Evolutionary conservation across 2,888 invertebrate genomes (phyloP).

Genomic region (Marasmarcha lunaedactyla): DNA sequence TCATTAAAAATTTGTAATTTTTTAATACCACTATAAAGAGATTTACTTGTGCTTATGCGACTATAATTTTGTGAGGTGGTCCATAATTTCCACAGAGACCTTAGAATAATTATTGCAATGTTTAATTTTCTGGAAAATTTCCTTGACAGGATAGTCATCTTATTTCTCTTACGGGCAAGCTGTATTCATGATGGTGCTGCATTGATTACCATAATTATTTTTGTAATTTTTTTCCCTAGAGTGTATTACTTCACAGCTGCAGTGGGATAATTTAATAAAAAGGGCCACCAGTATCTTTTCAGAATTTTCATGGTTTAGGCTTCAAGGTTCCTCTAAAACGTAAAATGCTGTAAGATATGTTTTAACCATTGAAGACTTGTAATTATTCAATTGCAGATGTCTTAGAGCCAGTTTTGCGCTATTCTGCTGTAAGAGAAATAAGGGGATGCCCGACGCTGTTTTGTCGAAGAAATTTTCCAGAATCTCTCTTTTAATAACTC

Average conservation of each 20-base stretch:
- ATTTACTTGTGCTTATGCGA: too few relatives aligned
- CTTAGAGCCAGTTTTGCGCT: constrained; percentile 34
- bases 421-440: constrained; percentile 59
- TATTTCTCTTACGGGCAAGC: constrained; percentile 56
- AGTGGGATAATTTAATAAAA: constrained; percentile 64
- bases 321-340: constrained; percentile 9
- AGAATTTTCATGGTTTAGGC: constrained; percentile 23
- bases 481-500: constrained; percentile 33
- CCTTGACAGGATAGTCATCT: constrained; percentile 42
- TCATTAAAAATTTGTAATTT: too few relatives aligned
- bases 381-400: constrained; percentile 68
- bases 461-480: constrained; percentile 61
- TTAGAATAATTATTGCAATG: too few relatives aligned
- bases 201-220: constrained; percentile 19
- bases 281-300: constrained; percentile 36
- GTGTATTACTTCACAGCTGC: constrained; percentile 55
- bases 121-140: constrained; percentile 59
- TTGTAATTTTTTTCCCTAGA: constrained; percentile 48
- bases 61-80: too few relatives aligned
- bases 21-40: too few relatives aligned
- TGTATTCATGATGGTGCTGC: constrained; percentile 25
- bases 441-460: constrained; percentile 29
- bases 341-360: constrained; percentile 63
- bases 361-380: constrained; percentile 68
- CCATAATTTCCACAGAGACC: too few relatives aligned